Percentiles rank a stretch among this genome's conserved stretches.
Conservation (phyloP, 2,113 vertebrate genomes). For the Castor canadensis region DNA sequence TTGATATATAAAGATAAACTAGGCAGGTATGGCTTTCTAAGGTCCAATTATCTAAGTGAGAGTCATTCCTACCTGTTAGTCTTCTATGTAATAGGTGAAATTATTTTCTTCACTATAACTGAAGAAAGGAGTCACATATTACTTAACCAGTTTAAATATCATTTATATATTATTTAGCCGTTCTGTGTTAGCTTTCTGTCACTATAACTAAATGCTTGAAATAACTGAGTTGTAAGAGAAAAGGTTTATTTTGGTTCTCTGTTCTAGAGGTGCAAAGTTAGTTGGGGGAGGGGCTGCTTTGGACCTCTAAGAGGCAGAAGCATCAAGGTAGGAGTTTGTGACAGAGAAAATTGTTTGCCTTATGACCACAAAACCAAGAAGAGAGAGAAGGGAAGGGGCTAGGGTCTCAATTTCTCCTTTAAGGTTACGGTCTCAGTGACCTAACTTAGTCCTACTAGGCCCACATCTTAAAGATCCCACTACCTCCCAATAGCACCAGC, state of each 20-base stretch:
- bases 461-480: neutral
- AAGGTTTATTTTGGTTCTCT: neutral
- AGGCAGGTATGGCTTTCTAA: neutral
- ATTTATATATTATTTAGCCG: neutral
- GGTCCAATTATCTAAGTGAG: neutral
- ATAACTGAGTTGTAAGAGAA: neutral
- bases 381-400: neutral
- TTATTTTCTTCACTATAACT: neutral
- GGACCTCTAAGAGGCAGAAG: neutral
- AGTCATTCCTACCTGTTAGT: neutral
- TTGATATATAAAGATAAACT: neutral
- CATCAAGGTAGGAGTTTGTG: neutral
- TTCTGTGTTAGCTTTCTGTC: neutral
- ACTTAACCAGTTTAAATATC: neutral
- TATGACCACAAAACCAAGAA: neutral
- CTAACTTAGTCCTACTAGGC: neutral
- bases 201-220: neutral
- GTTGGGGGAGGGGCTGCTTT: neutral
- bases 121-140: neutral
- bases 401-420: neutral
- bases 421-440: too few relatives aligned
- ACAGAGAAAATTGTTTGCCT: neutral
- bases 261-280: neutral
- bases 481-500: neutral
- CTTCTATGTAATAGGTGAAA: neutral